phyloP scores from a whole-genome alignment of 2,113 vertebrate genomes.

The Salvelinus sp. region DNA sequence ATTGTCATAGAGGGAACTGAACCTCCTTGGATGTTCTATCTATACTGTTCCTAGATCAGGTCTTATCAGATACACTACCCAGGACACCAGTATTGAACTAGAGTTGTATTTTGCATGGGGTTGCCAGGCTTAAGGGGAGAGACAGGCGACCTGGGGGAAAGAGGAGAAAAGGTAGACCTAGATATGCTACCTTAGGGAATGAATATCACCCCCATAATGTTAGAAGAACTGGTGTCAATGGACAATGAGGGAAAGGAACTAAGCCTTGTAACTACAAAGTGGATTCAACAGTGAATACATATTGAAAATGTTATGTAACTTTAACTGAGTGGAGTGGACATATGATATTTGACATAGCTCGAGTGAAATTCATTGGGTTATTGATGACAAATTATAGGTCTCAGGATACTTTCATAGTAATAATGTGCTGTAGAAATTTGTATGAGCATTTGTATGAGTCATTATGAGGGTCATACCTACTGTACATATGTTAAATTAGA shows the following conservation, averaged over 20 bases:
- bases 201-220: slow-evolving; percentile 35
- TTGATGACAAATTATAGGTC: neutral
- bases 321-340: neutral
- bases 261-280: neutral
- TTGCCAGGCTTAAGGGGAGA: slow-evolving; percentile 95
- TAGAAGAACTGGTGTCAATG: slow-evolving; percentile 76
- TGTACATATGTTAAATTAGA: neutral
- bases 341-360: neutral
- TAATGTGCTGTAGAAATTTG: too few species aligned
- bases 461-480: neutral
- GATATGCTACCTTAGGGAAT: slow-evolving; percentile 42
- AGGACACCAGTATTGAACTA: slow-evolving; percentile 46
- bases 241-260: slow-evolving; percentile 53
- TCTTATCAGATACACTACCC: neutral
- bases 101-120: slow-evolving; percentile 87
- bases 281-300: neutral
- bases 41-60: neutral
- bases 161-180: slow-evolving; percentile 97
- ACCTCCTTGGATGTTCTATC: neutral
- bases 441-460: neutral
- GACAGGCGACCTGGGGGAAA: slow-evolving; percentile 95
- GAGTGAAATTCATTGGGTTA: neutral
- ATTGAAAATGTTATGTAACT: neutral
- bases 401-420: too few species aligned
- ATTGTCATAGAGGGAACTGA: neutral